A percentile compares a stretch with the other conserved stretches of the same genome.
These are phyloP conservation scores for Sturnus vulgaris DNA, from an alignment of 2,113 vertebrate species.

Conservation along the genomic window DNA sequence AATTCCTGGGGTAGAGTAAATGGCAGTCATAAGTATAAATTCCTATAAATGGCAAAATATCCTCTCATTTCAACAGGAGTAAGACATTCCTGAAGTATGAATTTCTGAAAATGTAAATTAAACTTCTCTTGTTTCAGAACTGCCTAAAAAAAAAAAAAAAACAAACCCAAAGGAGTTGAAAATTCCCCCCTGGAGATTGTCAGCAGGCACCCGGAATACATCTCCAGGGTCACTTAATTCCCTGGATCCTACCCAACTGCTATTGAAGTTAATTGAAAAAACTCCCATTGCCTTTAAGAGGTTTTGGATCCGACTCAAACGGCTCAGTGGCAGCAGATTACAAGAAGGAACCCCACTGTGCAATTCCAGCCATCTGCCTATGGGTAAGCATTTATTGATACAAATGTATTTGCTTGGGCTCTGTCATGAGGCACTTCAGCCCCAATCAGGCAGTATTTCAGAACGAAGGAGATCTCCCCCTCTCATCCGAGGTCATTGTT, in stretches of 20 bases:
- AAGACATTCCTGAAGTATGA: not conserved
- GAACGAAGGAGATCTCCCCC: not conserved
- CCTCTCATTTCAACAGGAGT: not conserved
- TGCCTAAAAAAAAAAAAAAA: not conserved
- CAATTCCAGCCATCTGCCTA: constrained; percentile 24
- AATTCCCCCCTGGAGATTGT: not conserved
- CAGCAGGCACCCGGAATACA: not conserved
- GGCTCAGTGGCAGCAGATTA: constrained; percentile 2
- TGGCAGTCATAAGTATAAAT: not conserved
- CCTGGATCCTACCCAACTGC: not conserved
- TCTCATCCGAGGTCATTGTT: not conserved
- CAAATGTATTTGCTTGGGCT: not conserved
- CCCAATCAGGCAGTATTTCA: constrained; percentile 8
- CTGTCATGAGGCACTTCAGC: not conserved
- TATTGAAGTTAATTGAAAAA: constrained; percentile 42
- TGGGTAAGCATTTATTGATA: constrained; percentile 22
- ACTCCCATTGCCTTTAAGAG: not conserved
- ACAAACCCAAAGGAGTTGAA: not conserved
- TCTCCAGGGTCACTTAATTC: not conserved
- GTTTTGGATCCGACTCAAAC: constrained; percentile 13
- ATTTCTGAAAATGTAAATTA: not conserved
- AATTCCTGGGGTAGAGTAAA: not conserved
- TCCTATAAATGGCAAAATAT: not conserved
- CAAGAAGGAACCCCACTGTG: constrained; percentile 8
- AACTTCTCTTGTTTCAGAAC: not conserved